A percentile compares a stretch with the other conserved stretches of the same genome.
These are phyloP conservation scores for Calidris pugnax DNA, from an alignment of 2,113 vertebrate species.

Conservation along the genomic window DNA sequence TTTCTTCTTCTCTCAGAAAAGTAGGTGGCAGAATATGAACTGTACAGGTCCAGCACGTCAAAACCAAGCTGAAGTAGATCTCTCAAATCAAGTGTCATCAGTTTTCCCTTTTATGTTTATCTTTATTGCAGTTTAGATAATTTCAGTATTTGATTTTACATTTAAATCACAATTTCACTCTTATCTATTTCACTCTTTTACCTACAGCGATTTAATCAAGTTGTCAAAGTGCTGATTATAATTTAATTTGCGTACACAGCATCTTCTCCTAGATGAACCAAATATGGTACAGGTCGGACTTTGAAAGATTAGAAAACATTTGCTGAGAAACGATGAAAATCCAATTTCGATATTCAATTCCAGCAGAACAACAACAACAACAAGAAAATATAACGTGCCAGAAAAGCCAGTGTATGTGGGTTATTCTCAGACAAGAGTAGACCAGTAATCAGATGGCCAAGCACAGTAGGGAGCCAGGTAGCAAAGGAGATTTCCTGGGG, in stretches of 20 bases:
- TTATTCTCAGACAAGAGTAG: background rate
- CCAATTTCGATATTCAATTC: background rate
- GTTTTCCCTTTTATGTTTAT: background rate
- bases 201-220: background rate
- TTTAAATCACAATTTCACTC: background rate
- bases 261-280: background rate
- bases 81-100: background rate
- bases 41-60: fast-evolving
- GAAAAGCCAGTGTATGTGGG: background rate
- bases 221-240: background rate
- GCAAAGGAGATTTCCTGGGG: background rate
- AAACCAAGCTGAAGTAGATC: background rate
- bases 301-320: background rate
- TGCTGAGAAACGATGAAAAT: background rate
- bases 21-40: background rate
- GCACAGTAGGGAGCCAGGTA: background rate
- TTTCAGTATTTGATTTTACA: background rate
- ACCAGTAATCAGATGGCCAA: background rate
- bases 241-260: background rate
- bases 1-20: background rate
- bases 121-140: background rate
- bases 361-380: background rate
- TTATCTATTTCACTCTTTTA: background rate
- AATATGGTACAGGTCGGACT: background rate
- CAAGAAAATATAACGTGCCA: background rate